Evolutionary conservation across 2,797 vertebrate genomes (phyloP).

Genomic region (Mormyrus hasselquistii): DNA sequence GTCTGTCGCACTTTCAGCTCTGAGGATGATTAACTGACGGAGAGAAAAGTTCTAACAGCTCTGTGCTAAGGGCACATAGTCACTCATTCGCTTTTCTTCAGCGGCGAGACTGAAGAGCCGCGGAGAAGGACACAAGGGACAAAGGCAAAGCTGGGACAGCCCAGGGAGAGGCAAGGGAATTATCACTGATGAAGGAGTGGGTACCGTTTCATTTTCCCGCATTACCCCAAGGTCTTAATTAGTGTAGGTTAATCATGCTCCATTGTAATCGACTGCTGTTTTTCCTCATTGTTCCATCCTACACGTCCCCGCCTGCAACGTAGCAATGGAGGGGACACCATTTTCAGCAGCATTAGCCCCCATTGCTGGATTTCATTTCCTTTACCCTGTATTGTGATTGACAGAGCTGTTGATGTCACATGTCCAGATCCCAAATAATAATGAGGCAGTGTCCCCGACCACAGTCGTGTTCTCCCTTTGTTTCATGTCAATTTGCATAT

Average conservation of each 20-base stretch:
- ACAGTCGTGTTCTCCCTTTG: background rate
- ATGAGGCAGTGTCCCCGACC: background rate
- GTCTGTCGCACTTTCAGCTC: background rate
- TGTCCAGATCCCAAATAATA: background rate
- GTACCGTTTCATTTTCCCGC: slow-evolving; percentile 52
- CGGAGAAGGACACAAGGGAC: slow-evolving; percentile 32
- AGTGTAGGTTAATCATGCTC: slow-evolving; percentile 69
- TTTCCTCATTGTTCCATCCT: slow-evolving; percentile 61
- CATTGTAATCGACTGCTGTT: slow-evolving; percentile 61
- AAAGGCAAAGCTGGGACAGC: slow-evolving; percentile 51
- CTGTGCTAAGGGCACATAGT: background rate
- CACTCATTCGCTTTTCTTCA: background rate
- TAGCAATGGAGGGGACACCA: slow-evolving; percentile 41
- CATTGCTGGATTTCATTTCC: slow-evolving; percentile 50
- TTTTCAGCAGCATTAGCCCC: slow-evolving; percentile 44
- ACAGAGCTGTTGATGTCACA: background rate
- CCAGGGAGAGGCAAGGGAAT: slow-evolving; percentile 50
- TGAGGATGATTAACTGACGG: background rate
- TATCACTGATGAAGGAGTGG: slow-evolving; percentile 43
- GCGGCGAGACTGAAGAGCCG: background rate
- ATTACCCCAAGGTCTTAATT: slow-evolving; percentile 73
- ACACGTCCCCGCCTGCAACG: slow-evolving; percentile 56
- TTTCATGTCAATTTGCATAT: background rate
- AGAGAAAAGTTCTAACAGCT: background rate
- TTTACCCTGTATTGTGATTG: slow-evolving; percentile 19